Base-by-base conservation (phyloP, 2,113 vertebrate species). In the Esox niger region DNA sequence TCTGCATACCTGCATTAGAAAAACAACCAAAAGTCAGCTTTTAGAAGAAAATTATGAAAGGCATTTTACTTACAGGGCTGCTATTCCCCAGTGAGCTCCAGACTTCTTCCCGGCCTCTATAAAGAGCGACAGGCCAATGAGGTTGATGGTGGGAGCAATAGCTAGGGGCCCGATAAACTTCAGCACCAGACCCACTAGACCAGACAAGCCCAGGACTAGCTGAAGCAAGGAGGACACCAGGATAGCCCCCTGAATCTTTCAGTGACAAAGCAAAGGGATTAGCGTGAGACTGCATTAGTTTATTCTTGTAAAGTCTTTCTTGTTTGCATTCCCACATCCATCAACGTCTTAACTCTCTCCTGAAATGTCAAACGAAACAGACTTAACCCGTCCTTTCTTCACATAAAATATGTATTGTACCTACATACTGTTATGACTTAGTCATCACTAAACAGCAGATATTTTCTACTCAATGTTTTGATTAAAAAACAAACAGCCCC, bases 71-170 rank as follows among this genome's bases (percentile, higher is more conserved):
- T 77, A 93, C 92, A 91, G 73, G 49, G 88, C 86, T 31, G 92
- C 84, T 30, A 93, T 91, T n/a, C 91, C 91, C 92, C 92, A 93
- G 79, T 93, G 92, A 20, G 78, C 78, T 33, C 91, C 92, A 31
- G 83, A 91, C 78, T 92, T 93, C 81, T 89, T 88, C 10, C 91
- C 92, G 17, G 92, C 90, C 58, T 91, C 90, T 1, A 82, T 86
- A 79, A 92, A 93, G 33, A 93, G 83, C 0, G 91, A 93, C 25
- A 93, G 80, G 61, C 91, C 90, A 4, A 92, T 92, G 68, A 92
- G 90, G 76, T 88, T 91, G 76, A 92, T 92, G 76, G 92, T 92
- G 17, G 90, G 92, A 47, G 91, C 86, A n/a, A 93, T 92, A 8
- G 91, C 83, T 62, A 93, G 71, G 0, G 91, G 92, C 15, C 92